Conservation (phyloP, 2,797 vertebrate species). For the Fundulus diaphanus region DNA sequence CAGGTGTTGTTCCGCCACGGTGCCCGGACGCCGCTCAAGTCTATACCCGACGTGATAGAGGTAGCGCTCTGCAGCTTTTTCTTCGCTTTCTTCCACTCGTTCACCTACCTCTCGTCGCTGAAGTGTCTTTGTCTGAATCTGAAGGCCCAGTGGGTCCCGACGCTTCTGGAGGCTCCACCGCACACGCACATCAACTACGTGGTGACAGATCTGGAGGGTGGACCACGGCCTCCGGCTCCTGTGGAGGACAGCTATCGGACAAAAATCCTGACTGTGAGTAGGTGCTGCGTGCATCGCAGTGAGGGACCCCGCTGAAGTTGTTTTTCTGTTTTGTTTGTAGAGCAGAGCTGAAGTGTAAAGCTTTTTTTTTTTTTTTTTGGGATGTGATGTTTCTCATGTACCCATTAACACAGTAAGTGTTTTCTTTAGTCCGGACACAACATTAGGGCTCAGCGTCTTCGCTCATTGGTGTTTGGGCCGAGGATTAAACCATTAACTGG, state of each 20-base stretch:
- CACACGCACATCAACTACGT: constrained; percentile 86
- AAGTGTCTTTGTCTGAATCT: background rate
- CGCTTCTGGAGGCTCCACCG: constrained; percentile 85
- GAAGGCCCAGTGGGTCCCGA: constrained; percentile 88
- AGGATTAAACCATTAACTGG: background rate
- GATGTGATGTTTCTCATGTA: background rate
- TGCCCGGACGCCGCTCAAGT: constrained; percentile 89
- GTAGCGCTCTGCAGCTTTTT: constrained; percentile 63
- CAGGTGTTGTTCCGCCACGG: constrained; percentile 93
- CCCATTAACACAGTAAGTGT: background rate
- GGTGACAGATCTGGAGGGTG: constrained; percentile 88
- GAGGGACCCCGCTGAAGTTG: background rate
- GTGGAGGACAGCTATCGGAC: constrained; percentile 84
- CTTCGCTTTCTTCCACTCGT: background rate
- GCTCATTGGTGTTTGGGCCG: background rate
- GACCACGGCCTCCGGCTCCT: constrained; percentile 83
- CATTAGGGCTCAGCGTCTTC: background rate
- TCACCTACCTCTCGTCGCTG: background rate
- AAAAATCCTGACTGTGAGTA: constrained; percentile 77
- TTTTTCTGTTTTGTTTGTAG: background rate
- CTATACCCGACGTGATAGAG: constrained; percentile 85
- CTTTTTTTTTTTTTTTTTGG: background rate
- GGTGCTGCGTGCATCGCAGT: constrained; percentile 29
- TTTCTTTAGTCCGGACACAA: background rate
- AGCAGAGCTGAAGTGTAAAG: background rate